phyloP scores from a whole-genome alignment of 2,888 invertebrate species.

The Arge pagana region DNA sequence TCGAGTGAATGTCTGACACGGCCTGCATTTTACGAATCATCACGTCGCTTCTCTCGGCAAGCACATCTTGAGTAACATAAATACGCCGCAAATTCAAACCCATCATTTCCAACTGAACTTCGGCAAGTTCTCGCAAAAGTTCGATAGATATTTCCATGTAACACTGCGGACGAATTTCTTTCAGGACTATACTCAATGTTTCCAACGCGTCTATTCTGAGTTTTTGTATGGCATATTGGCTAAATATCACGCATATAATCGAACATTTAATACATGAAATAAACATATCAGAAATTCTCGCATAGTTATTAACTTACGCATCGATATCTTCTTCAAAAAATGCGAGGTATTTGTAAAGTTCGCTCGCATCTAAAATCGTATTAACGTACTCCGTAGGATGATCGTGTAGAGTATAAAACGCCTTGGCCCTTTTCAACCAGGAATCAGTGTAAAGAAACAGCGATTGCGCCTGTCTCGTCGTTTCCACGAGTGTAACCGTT shows the following conservation, averaged over 20 bases:
- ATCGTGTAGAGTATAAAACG: constrained; percentile 65
- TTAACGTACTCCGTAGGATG: constrained; percentile 66
- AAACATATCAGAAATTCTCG: neutral
- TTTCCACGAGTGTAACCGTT: constrained; percentile 44
- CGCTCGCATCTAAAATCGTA: constrained; percentile 66
- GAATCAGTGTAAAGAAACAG: constrained; percentile 64
- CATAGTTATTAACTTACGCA: constrained; percentile 27
- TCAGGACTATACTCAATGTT: constrained; percentile 62
- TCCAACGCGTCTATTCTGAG: constrained; percentile 66
- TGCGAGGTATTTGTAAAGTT: constrained; percentile 69
- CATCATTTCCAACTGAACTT: constrained; percentile 68
- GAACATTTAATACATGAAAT: neutral
- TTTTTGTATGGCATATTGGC: constrained; percentile 65
- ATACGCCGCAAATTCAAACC: constrained; percentile 65
- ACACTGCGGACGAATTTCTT: constrained; percentile 64
- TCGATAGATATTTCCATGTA: constrained; percentile 58
- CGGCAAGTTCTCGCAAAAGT: constrained; percentile 62
- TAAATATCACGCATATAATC: too few species aligned
- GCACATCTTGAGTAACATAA: constrained; percentile 38
- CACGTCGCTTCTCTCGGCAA: constrained; percentile 22
- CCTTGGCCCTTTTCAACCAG: constrained; percentile 65
- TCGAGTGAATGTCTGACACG: constrained; percentile 29
- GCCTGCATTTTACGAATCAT: constrained; percentile 31
- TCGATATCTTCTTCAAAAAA: constrained; percentile 76
- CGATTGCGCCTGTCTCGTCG: constrained; percentile 60